A percentile compares a stretch with the other conserved stretches of the same genome.
Evolutionary conservation across 2,797 vertebrate species (phyloP).

Genomic region (Hydrophis major): DNA sequence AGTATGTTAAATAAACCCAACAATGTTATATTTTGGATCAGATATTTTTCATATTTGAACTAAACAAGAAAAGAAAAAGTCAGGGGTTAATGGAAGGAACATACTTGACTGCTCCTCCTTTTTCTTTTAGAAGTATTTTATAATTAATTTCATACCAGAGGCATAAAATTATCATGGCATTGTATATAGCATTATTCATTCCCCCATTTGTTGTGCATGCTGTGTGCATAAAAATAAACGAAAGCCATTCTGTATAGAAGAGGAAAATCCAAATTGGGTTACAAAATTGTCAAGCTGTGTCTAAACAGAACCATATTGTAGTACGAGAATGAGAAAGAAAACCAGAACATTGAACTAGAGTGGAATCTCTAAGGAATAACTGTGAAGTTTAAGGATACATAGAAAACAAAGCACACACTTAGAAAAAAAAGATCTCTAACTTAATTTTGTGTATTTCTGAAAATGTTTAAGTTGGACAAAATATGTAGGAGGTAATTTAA

Average conservation of each 20-base stretch:
- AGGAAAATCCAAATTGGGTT: slow-evolving; percentile 28
- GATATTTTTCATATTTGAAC: neutral
- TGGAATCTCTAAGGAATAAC: slow-evolving; percentile 29
- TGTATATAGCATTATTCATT: neutral
- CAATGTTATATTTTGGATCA: neutral
- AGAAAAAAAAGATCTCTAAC: slow-evolving; percentile 28
- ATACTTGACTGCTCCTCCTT: neutral
- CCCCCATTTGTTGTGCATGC: slow-evolving; percentile 32
- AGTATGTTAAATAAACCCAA: neutral
- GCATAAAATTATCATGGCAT: slow-evolving; percentile 4
- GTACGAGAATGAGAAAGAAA: slow-evolving; percentile 21
- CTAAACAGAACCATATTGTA: slow-evolving; percentile 29
- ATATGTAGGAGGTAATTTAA: neutral
- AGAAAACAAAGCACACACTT: neutral
- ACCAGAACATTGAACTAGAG: neutral
- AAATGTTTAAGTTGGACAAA: slow-evolving; percentile 31
- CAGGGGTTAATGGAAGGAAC: neutral
- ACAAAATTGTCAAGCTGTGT: slow-evolving; percentile 37
- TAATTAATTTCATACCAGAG: slow-evolving; percentile 26
- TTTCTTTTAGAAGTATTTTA: slow-evolving; percentile 10
- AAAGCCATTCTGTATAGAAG: neutral
- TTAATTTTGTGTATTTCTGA: slow-evolving; percentile 24
- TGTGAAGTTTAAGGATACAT: neutral
- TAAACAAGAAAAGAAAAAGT: neutral
- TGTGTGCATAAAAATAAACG: slow-evolving; percentile 4